Evolutionary conservation across 2,113 vertebrate genomes (phyloP).

Genomic region (Phylloscopus trochiloides): DNA sequence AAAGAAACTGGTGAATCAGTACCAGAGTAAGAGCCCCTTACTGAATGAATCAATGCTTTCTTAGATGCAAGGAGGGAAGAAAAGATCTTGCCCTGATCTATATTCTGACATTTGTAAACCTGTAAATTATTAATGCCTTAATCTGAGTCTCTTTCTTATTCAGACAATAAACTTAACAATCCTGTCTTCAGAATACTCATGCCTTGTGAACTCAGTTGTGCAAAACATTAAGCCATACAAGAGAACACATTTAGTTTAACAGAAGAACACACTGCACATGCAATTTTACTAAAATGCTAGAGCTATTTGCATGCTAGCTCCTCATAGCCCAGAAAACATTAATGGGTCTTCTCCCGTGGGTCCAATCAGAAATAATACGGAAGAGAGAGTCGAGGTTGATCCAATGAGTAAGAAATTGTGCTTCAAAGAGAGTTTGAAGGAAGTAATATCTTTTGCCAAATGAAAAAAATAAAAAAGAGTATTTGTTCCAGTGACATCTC

Average conservation of each 20-base stretch:
- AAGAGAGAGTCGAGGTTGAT: background rate
- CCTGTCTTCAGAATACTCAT: background rate
- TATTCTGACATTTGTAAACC: background rate
- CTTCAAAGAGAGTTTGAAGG: background rate
- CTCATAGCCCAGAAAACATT: background rate
- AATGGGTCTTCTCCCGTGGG: background rate
- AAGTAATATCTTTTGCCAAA: rapidly evolving
- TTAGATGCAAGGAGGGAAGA: background rate
- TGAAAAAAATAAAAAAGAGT: background rate
- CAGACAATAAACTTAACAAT: background rate
- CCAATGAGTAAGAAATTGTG: background rate
- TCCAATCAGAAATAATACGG: background rate
- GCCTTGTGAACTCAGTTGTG: background rate
- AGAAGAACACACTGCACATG: background rate
- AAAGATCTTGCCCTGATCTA: background rate
- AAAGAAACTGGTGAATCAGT: background rate
- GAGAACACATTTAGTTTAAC: background rate
- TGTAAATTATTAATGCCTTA: background rate
- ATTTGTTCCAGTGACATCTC: background rate
- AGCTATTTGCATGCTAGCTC: background rate
- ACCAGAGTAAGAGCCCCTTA: background rate
- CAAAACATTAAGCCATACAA: background rate
- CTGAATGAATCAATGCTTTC: background rate
- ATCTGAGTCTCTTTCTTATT: background rate
- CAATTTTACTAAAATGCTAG: background rate